Conservation (phyloP, 1,140 invertebrate species). For the Drosophila repletoides region DNA sequence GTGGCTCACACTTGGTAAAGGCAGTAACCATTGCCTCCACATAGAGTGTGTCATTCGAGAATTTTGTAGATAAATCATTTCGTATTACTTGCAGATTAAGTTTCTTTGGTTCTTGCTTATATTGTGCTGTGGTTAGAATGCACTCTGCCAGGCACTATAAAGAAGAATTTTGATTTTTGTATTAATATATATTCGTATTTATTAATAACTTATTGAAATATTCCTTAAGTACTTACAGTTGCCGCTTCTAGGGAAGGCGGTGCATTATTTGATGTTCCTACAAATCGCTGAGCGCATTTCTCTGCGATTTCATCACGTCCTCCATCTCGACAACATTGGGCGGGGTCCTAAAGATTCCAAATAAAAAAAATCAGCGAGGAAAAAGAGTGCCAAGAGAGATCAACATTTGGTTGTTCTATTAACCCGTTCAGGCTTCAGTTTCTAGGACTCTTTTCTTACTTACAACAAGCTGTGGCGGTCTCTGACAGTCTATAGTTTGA, state of each 20-base stretch:
- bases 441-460: conserved; percentile 4
- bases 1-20: conserved; percentile 58
- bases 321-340: conserved; percentile 65
- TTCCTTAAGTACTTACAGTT: conserved; percentile 37
- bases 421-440: neutral
- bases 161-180: neutral
- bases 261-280: conserved; percentile 27
- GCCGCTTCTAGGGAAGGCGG: conserved; percentile 61
- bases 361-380: too few species aligned
- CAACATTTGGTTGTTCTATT: too few species aligned
- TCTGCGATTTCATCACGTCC: conserved; percentile 58
- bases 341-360: conserved; percentile 48
- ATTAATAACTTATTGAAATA: neutral
- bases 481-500: conserved; percentile 70
- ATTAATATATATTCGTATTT: neutral
- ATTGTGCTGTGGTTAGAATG: conserved; percentile 57
- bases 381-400: too few species aligned
- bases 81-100: conserved; percentile 51
- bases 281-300: conserved; percentile 51
- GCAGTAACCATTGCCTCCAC: conserved; percentile 64
- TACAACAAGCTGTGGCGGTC: conserved; percentile 70
- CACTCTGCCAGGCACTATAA: conserved; percentile 72
- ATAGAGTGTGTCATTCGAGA: conserved; percentile 59
- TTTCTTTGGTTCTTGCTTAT: conserved; percentile 46
- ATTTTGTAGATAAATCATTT: conserved; percentile 51